phyloP scores from a whole-genome alignment of 1,140 invertebrate species.

The Phymorhynchus buccinoides region DNA sequence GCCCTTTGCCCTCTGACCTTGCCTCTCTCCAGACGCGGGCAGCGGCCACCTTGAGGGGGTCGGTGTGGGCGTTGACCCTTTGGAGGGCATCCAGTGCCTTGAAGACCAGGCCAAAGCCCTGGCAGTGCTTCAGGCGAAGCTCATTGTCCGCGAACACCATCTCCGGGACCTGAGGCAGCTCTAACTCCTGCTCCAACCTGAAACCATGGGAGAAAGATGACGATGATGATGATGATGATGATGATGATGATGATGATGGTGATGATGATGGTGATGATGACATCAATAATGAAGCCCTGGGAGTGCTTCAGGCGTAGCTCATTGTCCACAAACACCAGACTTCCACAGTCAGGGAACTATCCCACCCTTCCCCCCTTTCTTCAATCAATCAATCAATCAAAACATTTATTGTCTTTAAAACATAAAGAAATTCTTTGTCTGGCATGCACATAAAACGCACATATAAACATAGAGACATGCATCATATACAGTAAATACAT shows the following conservation, averaged over 20 bases:
- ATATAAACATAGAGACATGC: no score
- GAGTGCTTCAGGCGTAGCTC: constrained; percentile 65
- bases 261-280: background rate
- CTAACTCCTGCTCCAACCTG: constrained; percentile 84
- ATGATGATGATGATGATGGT: background rate
- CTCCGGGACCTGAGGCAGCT: constrained; percentile 93
- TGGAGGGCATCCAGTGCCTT: constrained; percentile 92
- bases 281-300: constrained; percentile 78
- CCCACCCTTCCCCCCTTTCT: no score
- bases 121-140: constrained; percentile 67
- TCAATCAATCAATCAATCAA: no score
- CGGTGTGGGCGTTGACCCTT: constrained; percentile 78
- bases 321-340: constrained; percentile 89
- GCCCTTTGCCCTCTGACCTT: constrained; percentile 69
- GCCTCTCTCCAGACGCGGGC: constrained; percentile 91
- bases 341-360: no score
- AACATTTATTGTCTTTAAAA: no score
- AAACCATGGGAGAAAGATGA: constrained; percentile 32
- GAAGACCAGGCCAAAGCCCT: constrained; percentile 86
- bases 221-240: background rate
- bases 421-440: no score
- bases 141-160: constrained; percentile 89
- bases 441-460: no score
- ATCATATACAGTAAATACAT: no score
- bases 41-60: constrained; percentile 83